Evolutionary conservation across 37 sponge, comb jelly and placozoan genomes (phyloP), one percentile per base, ranked within the genome.

Genomic region (Spongilla lacustris): DNA sequence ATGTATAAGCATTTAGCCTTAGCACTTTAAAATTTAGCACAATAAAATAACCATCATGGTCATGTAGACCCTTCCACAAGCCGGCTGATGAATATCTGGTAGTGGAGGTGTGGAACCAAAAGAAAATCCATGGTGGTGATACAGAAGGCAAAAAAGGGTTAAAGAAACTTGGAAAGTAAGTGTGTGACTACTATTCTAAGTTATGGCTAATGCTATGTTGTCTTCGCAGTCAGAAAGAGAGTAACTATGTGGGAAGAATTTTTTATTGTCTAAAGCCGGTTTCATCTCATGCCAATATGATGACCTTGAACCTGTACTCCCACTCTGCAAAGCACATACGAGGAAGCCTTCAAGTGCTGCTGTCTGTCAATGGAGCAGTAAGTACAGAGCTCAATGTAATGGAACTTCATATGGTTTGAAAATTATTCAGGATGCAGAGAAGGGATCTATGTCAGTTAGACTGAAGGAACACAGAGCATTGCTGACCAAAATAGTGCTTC

Each of bases 171-270:
- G 23, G 41, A 58, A 58, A 58, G 58, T 14, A 58, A 19, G 58
- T 17, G 1, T 58, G 19, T 17, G 19, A 58, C 19, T 1, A 58
- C 58, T 17, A 1, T 10, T 58, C 11, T 17, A 19, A 0, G 1
- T 14, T 6, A 41, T 6, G 41, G 11, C 19, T 14, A 17, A 13
- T 58, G 19, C 11, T 10, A 58, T 58, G 58, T 17, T 17, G 4
- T 58, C 21, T 58, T 58, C 21, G 1, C 11, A 58, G 14, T 58
- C 21, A 13, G 58, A 58, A 58, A 58, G 58, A 58, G 19, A 14
- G 19, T 80, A 85, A 84, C 67, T 92, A 80, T 48, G 79, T 92
- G 85, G 92, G 92, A 27, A 67, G 92, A 6, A 28, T 69, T 21
- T 84, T 88, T 85, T 73, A 75, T 38, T 79, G 46, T 29, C 84